phyloP scores from a whole-genome alignment of 2,113 vertebrate species.

The Pseudois nayaur region DNA sequence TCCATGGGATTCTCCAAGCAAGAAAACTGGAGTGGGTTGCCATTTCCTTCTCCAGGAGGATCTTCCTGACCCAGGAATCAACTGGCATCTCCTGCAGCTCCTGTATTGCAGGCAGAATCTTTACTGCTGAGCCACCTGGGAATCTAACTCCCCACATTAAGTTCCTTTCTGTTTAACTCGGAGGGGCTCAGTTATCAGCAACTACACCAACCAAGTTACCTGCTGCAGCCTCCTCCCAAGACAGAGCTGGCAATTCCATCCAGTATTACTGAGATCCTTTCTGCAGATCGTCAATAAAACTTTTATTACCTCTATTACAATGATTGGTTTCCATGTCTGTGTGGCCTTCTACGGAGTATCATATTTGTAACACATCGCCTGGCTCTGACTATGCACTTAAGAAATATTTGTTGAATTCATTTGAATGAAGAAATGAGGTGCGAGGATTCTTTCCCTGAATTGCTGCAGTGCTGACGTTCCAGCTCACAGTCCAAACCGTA shows the following conservation, averaged over 20 bases:
- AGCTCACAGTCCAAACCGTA: slow-evolving; percentile 34
- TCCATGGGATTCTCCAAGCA: background rate
- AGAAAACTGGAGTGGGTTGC: background rate
- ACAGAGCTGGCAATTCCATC: slow-evolving; percentile 28
- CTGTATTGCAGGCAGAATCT: background rate
- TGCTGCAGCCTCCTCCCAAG: background rate
- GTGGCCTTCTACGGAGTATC: slow-evolving; percentile 54
- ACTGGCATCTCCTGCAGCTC: background rate
- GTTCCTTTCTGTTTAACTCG: background rate
- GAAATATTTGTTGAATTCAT: slow-evolving; percentile 65
- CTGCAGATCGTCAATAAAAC: slow-evolving; percentile 59
- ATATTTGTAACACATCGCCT: slow-evolving; percentile 37
- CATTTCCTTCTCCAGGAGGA: background rate
- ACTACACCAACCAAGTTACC: background rate
- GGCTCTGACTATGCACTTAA: slow-evolving; percentile 1
- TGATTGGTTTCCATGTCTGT: slow-evolving; percentile 62
- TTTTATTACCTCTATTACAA: slow-evolving; percentile 55
- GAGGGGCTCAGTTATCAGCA: slow-evolving; percentile 4
- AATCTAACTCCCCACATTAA: background rate
- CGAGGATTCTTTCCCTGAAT: slow-evolving; percentile 53
- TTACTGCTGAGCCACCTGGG: background rate
- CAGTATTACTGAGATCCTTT: slow-evolving; percentile 40
- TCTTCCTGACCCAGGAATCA: background rate
- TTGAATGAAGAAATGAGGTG: slow-evolving; percentile 71
- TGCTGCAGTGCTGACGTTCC: slow-evolving; percentile 2